phyloP scores from a whole-genome alignment of 1,140 invertebrate genomes.

The Oryctes rhinoceros region DNA sequence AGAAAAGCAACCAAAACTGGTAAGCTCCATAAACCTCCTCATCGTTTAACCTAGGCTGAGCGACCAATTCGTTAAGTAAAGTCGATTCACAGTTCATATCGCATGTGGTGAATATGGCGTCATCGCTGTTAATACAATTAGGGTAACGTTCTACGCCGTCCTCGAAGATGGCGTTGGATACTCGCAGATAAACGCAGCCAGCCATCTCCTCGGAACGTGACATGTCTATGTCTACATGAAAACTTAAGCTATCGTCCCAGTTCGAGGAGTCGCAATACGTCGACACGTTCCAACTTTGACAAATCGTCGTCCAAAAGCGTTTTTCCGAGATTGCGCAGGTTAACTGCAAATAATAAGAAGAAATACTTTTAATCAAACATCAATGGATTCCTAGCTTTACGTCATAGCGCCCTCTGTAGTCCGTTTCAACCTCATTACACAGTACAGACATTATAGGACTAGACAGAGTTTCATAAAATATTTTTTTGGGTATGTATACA shows the following conservation, averaged over 20 bases:
- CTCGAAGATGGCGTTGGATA: slow-evolving; percentile 51
- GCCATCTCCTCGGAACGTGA: slow-evolving; percentile 48
- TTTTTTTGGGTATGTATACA: too few species aligned
- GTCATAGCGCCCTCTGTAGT: too few species aligned
- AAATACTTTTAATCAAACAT: not conserved
- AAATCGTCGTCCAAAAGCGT: slow-evolving; percentile 63
- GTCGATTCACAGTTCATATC: slow-evolving; percentile 63
- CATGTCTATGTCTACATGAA: slow-evolving; percentile 58
- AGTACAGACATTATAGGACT: too few species aligned
- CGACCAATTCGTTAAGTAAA: slow-evolving; percentile 58
- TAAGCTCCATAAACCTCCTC: slow-evolving; percentile 61
- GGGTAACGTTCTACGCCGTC: slow-evolving; percentile 27
- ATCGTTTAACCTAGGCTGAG: slow-evolving; percentile 57
- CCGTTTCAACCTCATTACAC: too few species aligned
- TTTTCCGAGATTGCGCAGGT: slow-evolving; percentile 62
- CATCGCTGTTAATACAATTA: not conserved
- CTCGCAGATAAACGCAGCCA: slow-evolving; percentile 56
- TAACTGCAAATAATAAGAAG: slow-evolving; percentile 59
- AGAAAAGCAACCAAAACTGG: slow-evolving; percentile 77
- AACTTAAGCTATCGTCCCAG: slow-evolving; percentile 57
- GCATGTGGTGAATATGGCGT: slow-evolving; percentile 59
- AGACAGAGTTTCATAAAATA: too few species aligned
- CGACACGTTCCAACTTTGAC: slow-evolving; percentile 63
- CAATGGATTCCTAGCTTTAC: too few species aligned
- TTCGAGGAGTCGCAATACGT: slow-evolving; percentile 58